Percentiles rank a stretch among this genome's conserved stretches.
Conservation (phyloP, 2,797 vertebrate species). For the Pteronotus mesoamericanus region DNA sequence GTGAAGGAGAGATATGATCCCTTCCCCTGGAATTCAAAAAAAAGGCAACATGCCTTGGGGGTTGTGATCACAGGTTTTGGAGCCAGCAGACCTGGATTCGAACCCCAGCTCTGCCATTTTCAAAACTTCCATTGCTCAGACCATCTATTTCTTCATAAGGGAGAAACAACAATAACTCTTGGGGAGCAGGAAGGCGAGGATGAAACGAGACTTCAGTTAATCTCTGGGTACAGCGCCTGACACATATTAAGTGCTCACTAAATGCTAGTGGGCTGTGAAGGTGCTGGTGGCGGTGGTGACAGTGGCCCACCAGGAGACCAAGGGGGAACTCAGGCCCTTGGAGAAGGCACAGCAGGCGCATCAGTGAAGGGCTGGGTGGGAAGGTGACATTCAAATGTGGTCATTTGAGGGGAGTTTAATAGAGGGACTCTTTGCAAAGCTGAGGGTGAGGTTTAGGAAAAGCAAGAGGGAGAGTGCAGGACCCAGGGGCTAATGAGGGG, state of each 20-base stretch:
- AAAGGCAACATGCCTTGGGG: not conserved
- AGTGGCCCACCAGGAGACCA: fast-evolving
- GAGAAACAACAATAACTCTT: not conserved
- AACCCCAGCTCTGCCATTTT: not conserved
- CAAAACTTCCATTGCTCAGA: not conserved
- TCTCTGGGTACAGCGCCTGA: not conserved
- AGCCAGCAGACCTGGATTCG: not conserved
- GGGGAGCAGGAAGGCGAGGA: not conserved
- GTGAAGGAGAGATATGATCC: not conserved
- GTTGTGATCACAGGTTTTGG: not conserved
- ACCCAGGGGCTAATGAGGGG: not conserved
- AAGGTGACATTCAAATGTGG: not conserved
- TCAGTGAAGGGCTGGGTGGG: not conserved
- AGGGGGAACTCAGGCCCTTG: not conserved
- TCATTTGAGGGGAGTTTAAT: not conserved
- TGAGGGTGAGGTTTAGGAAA: not conserved
- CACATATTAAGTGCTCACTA: not conserved
- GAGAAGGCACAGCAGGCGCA: not conserved
- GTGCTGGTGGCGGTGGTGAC: not conserved
- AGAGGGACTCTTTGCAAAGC: not conserved
- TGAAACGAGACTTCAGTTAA: not conserved
- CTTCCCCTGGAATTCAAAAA: not conserved
- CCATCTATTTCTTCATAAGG: not conserved
- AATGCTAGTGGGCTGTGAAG: not conserved
- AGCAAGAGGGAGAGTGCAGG: not conserved